Percentiles rank a stretch among this genome's conserved stretches.
Conservation (phyloP, 2,797 vertebrate genomes). For the Sphenodon punctatus region DNA sequence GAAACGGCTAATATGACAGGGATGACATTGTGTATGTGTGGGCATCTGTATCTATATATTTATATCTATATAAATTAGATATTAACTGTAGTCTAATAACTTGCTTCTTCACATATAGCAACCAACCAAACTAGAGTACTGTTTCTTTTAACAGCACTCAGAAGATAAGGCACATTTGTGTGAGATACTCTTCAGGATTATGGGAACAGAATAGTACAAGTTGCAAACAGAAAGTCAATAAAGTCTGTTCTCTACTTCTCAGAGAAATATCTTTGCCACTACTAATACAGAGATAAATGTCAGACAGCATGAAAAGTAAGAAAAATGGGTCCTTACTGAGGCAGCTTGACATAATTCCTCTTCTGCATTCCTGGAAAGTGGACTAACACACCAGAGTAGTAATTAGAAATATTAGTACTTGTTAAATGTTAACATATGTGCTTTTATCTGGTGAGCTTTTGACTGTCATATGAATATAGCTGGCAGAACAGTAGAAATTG, state of each 20-base stretch:
- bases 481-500: neutral
- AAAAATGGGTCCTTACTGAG: rapidly evolving
- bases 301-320: neutral
- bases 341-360: neutral
- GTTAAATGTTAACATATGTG: neutral
- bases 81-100: neutral
- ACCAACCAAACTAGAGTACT: neutral
- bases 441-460: neutral
- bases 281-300: neutral
- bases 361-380: neutral
- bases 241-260: rapidly evolving
- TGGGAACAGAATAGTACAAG: neutral
- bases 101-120: neutral
- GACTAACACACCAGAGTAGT: neutral
- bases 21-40: neutral
- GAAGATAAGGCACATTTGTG: neutral
- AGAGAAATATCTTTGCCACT: neutral
- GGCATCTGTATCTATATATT: no score
- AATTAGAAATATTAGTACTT: neutral
- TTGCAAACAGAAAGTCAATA: neutral
- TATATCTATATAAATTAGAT: neutral
- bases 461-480: neutral
- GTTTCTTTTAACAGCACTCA: neutral
- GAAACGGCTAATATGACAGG: neutral
- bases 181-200: neutral